These are phyloP conservation scores for Heliconius himera DNA, from an alignment of 1,140 invertebrate species.

Conservation along the genomic window DNA sequence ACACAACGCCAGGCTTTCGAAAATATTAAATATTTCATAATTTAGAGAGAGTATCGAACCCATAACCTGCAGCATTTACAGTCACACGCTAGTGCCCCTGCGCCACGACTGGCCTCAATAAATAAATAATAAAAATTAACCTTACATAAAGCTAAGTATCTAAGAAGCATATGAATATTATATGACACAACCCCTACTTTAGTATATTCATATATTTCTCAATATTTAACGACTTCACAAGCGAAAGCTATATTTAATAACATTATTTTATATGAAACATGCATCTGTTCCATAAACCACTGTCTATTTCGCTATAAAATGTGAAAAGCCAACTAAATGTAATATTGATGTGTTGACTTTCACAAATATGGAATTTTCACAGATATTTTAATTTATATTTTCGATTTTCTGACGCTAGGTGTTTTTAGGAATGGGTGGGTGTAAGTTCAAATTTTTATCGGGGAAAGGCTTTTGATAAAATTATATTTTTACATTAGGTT, in stretches of 20 bases:
- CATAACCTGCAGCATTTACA: no score
- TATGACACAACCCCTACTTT: background rate
- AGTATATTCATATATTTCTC: background rate
- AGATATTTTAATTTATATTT: background rate
- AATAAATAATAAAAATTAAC: background rate
- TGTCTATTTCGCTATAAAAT: constrained; percentile 15
- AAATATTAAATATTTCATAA: no score
- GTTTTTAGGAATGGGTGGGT: background rate
- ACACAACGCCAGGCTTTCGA: no score
- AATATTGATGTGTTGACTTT: constrained; percentile 7
- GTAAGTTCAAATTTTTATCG: background rate
- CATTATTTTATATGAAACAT: constrained; percentile 8
- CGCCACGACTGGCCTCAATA: no score
- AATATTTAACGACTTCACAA: background rate
- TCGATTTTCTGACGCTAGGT: background rate
- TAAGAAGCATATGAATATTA: background rate
- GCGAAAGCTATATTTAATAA: constrained; percentile 2
- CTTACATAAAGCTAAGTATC: background rate
- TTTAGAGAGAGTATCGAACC: no score
- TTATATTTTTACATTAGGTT: no score
- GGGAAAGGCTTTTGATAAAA: no score
- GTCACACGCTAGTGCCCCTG: no score
- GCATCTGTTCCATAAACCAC: background rate
- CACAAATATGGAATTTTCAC: background rate
- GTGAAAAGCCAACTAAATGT: background rate